Percentiles rank a stretch among this genome's conserved stretches.
Evolutionary conservation across 2,797 vertebrate genomes (phyloP).

Genomic region (Sphenopsis melanotis): DNA sequence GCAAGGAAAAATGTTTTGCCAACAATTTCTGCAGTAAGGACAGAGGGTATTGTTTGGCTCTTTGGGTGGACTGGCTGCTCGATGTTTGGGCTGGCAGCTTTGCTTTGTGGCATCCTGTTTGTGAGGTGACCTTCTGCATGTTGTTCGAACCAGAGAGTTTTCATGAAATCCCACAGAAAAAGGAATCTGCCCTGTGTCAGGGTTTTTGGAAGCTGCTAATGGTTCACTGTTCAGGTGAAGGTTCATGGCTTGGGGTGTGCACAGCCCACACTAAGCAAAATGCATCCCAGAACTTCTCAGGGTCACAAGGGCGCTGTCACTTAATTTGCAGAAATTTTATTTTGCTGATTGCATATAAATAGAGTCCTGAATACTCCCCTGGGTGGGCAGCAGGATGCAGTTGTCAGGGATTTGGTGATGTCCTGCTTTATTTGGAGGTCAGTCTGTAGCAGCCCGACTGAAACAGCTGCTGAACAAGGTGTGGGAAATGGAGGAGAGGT

Average conservation of each 20-base stretch:
- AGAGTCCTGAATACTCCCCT: background rate
- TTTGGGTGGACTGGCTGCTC: background rate
- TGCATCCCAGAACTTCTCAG: background rate
- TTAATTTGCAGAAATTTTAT: background rate
- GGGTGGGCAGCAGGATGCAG: background rate
- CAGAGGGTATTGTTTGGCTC: fast-evolving
- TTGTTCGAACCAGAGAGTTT: background rate
- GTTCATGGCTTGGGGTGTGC: fast-evolving
- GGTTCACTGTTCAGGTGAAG: background rate
- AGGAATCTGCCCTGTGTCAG: background rate
- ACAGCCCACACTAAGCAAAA: background rate
- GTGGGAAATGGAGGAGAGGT: background rate
- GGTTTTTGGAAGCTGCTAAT: background rate
- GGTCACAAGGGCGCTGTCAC: background rate
- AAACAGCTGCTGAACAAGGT: background rate
- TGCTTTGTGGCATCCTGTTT: background rate
- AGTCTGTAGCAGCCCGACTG: background rate
- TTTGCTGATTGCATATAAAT: background rate
- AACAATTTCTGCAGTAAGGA: background rate
- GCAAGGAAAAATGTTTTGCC: background rate
- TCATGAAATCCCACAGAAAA: fast-evolving
- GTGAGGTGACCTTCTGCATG: background rate
- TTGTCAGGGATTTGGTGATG: background rate
- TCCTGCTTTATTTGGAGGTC: background rate
- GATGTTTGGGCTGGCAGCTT: background rate